Conservation (phyloP, 1,140 invertebrate genomes). For the Aphaenogaster floridana region DNA sequence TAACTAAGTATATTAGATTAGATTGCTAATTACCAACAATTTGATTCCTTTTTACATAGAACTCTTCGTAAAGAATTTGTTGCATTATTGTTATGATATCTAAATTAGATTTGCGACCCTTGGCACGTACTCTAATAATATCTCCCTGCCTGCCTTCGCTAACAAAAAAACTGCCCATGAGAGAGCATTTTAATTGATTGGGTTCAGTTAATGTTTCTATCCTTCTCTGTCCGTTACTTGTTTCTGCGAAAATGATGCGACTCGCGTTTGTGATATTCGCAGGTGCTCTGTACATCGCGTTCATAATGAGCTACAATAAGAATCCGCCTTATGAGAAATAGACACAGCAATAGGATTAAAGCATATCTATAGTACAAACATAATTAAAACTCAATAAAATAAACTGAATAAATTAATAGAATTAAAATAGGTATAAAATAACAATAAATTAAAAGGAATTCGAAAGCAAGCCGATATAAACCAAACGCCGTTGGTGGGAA, state of each 20-base stretch:
- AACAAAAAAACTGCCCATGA: not conserved
- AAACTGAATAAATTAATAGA: not conserved
- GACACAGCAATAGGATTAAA: too few relatives aligned
- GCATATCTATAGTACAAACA: not conserved
- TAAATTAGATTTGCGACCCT: not conserved
- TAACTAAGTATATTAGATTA: not conserved
- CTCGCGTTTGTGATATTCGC: not conserved
- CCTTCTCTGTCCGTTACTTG: not conserved
- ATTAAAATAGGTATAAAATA: not conserved
- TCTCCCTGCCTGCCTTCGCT: not conserved
- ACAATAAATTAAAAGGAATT: not conserved
- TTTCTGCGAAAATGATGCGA: not conserved
- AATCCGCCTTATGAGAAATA: not conserved
- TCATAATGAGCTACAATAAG: not conserved
- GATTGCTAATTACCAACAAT: not conserved
- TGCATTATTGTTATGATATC: conserved; percentile 4
- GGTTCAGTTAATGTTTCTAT: not conserved
- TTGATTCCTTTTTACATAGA: rapidly evolving
- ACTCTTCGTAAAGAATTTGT: not conserved
- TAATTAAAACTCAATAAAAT: not conserved
- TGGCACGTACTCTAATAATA: not conserved
- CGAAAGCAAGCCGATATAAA: too few relatives aligned
- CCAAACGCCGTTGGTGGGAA: too few relatives aligned
- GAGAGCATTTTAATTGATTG: not conserved
- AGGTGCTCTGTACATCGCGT: not conserved